Evolutionary conservation across 2,888 invertebrate species (phyloP).

Genomic region (Drosophila kambysellisi): DNA sequence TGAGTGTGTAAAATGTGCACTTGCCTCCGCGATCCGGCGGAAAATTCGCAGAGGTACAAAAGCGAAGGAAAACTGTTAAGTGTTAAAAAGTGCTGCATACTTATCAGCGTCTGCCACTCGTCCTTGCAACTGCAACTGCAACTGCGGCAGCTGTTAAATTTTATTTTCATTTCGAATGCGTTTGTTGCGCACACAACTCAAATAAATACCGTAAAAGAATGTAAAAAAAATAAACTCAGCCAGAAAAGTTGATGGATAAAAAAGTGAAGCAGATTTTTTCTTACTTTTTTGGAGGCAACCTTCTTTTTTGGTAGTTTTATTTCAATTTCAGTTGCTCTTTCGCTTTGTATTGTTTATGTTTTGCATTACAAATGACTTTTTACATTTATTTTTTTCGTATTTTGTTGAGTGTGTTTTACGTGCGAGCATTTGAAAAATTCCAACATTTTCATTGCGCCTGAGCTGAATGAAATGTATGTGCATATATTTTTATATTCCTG

Average conservation of each 20-base stretch:
- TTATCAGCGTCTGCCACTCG: slow-evolving; percentile 67
- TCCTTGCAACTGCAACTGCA: slow-evolving; percentile 47
- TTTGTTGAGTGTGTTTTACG: slow-evolving; percentile 48
- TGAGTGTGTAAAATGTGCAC: not conserved
- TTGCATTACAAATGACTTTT: slow-evolving; percentile 70
- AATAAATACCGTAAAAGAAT: slow-evolving; percentile 42
- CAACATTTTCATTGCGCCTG: slow-evolving; percentile 71
- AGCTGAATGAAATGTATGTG: slow-evolving; percentile 70
- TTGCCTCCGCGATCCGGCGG: not conserved
- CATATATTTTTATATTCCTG: slow-evolving; percentile 59
- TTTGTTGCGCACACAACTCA: slow-evolving; percentile 56
- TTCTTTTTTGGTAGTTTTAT: slow-evolving; percentile 35
- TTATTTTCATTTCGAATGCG: slow-evolving; percentile 71
- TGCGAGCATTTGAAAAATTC: slow-evolving; percentile 74
- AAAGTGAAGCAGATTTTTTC: not conserved
- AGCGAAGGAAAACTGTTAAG: slow-evolving; percentile 13
- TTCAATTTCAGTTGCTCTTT: slow-evolving; percentile 44
- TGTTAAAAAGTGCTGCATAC: slow-evolving; percentile 70
- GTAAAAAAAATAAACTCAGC: slow-evolving; percentile 17
- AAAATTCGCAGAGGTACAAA: slow-evolving; percentile 2
- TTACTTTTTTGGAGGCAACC: not conserved
- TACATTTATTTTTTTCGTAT: slow-evolving; percentile 7
- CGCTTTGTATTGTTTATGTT: slow-evolving; percentile 51
- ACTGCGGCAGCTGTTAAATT: slow-evolving; percentile 51
- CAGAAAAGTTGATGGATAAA: slow-evolving; percentile 8